phyloP scores from a whole-genome alignment of 2,113 vertebrate species.

The Ranitomeya imitator region DNA sequence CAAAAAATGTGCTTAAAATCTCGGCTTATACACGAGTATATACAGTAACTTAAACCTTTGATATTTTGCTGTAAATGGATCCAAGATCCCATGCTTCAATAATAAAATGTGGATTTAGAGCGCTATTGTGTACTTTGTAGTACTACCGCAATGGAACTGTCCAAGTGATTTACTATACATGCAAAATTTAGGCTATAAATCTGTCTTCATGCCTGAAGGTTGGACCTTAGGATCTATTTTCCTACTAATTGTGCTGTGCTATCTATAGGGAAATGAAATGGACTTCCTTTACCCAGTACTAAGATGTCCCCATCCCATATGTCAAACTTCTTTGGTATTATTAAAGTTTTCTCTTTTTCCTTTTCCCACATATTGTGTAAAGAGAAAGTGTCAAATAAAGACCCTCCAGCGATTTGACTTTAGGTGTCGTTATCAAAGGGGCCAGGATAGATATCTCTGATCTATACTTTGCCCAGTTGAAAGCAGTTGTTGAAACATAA shows the following conservation, averaged over 20 bases:
- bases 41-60: too few species aligned
- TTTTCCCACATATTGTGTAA: background rate
- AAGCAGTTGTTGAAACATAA: constrained; percentile 56
- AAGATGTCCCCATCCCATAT: background rate
- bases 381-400: background rate
- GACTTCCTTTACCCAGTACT: too few species aligned
- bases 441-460: background rate
- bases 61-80: background rate
- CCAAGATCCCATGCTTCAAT: background rate
- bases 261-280: too few species aligned
- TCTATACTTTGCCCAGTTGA: background rate
- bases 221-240: background rate
- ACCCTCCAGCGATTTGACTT: background rate
- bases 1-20: too few species aligned
- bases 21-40: too few species aligned
- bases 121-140: background rate
- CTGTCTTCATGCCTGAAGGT: background rate
- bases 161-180: background rate
- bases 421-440: background rate
- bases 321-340: background rate
- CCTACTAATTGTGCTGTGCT: too few species aligned
- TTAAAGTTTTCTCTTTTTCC: background rate
- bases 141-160: background rate
- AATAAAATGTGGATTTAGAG: background rate
- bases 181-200: background rate